Conservation (phyloP, 2,113 vertebrate species). For the Calyptommatus sinebrachiatus region DNA sequence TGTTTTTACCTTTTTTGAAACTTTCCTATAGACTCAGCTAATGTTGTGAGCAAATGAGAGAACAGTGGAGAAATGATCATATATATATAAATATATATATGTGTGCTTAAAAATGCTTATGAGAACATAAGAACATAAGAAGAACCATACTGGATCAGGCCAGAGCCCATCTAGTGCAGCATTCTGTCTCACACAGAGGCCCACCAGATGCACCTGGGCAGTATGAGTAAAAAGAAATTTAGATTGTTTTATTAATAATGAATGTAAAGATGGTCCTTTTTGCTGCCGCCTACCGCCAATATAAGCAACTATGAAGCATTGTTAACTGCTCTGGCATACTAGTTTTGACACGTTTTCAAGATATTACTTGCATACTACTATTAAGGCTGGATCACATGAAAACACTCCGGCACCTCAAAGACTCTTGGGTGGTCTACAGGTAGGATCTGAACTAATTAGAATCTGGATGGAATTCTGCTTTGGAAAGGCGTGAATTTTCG, state of each 20-base stretch:
- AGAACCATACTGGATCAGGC: too few species aligned
- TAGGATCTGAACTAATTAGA: too few species aligned
- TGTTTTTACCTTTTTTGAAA: too few species aligned
- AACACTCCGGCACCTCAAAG: not conserved
- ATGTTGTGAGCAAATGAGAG: too few species aligned
- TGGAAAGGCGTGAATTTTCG: too few species aligned
- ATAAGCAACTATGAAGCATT: not conserved
- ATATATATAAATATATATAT: not conserved
- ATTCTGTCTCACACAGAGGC: too few species aligned
- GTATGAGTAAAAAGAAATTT: not conserved
- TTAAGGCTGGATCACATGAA: not conserved
- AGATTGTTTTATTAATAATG: not conserved
- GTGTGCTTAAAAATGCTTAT: not conserved
- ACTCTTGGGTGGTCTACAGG: not conserved
- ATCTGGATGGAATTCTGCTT: too few species aligned
- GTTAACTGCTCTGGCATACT: not conserved
- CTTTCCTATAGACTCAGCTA: too few species aligned
- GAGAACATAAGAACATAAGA: too few species aligned
- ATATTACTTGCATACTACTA: not conserved
- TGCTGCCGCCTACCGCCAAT: not conserved
- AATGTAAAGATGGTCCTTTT: not conserved
- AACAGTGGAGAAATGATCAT: too few species aligned
- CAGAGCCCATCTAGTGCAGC: too few species aligned
- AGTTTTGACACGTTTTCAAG: not conserved
- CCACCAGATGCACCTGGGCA: too few species aligned